Conservation (phyloP, 2,113 vertebrate genomes). For the Guaruba guarouba region DNA sequence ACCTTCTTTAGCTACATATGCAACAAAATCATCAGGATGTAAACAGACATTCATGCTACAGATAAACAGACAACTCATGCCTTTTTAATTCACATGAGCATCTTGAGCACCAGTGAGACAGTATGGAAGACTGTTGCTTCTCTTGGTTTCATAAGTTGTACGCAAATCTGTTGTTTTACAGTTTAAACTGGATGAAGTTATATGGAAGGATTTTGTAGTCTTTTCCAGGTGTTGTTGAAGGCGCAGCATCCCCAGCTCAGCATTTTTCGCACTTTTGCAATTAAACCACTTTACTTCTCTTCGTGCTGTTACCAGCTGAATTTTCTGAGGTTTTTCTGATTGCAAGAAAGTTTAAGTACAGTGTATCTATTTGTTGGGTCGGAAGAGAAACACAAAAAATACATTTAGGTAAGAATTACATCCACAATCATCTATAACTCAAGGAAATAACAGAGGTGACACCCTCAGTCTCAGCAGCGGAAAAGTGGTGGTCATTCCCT, state of each 20-base stretch:
- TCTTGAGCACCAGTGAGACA: neutral
- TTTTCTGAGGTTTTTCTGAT: constrained; percentile 9
- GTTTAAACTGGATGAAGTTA: neutral
- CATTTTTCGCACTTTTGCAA: neutral
- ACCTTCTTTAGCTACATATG: neutral
- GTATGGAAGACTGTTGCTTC: neutral
- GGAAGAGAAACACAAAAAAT: neutral
- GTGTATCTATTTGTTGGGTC: neutral
- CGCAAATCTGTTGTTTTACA: neutral
- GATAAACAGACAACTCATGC: neutral
- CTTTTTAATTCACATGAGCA: neutral
- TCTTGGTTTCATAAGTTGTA: neutral
- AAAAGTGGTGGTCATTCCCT: constrained; percentile 14
- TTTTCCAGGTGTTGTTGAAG: neutral
- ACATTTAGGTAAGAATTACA: constrained; percentile 2
- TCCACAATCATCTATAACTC: neutral
- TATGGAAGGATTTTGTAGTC: neutral
- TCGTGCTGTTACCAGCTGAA: neutral
- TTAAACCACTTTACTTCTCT: neutral
- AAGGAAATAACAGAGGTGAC: neutral
- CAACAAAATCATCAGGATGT: neutral
- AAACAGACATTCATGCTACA: neutral
- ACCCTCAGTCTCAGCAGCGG: neutral
- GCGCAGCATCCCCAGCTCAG: neutral
- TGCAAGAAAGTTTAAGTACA: neutral